Evolutionary conservation across 2,888 invertebrate genomes (phyloP), one percentile per base, ranked within the genome.

Genomic region (Lacanobia oleracea): DNA sequence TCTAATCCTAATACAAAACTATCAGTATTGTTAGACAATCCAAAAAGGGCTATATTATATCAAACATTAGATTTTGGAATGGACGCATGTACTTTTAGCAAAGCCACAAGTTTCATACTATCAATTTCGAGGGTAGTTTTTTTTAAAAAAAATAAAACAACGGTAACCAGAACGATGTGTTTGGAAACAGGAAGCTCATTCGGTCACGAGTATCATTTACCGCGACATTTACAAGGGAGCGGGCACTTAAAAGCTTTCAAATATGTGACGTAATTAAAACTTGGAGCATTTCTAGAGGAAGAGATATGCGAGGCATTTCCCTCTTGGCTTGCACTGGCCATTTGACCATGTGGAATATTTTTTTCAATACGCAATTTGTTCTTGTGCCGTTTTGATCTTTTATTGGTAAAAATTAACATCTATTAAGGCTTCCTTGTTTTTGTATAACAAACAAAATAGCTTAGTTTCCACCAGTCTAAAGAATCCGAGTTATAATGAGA

Each of bases 241-340:
- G 57, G 57, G 57, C 62, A 72, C 68, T 69, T 79, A 66, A 79
- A 81, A 75, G 81, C 77, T 81, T 72, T 81, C 67, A 68, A 79
- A 67, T 72, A 77, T 67, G 67, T 81, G 65, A 73, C 45, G 73
- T 77, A 79, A 77, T 79, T 82, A 79, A 77, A 82, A 72, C 81
- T 75, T 79, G 66, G 53, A 64, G 66, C 66, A 71, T 75, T 66
- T 82, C 56, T 60, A 56, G 66, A 69, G 50, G 51, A 53, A 45
- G 21, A 40, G 67, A 54, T 66, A 80, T 75, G 60, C 61, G 77
- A 64, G 63, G 67, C 67, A 81, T 79, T 79, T 79, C 81, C 81
- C 59, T 67, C 50, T 64, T 23, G n/a, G 59, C 51, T 51, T 14
- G 23, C 45, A 79, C 43, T 75, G 57, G 23, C 65, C 53, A 77